Evolutionary conservation across 2,888 invertebrate species (phyloP).

Genomic region (Mesorhabditis sp.): DNA sequence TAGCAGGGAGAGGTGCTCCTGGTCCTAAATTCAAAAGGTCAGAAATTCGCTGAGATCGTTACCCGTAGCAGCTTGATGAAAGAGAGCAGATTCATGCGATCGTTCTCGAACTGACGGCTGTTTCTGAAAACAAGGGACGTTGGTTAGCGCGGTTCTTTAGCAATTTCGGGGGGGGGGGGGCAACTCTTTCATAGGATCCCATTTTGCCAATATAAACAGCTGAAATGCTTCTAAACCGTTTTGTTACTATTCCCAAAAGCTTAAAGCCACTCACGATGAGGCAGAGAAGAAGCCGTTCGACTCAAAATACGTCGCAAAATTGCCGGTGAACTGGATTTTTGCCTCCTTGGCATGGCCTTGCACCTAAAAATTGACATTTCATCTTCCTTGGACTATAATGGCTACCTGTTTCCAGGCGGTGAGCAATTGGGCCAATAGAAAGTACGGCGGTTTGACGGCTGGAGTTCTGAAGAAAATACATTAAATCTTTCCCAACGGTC

Average conservation of each 20-base stretch:
- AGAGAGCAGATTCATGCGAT: not conserved
- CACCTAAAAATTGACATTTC: conserved; percentile 1
- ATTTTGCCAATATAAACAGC: too few species aligned
- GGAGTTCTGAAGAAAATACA: not conserved
- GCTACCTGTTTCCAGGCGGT: conserved; percentile 1
- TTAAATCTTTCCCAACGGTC: not conserved
- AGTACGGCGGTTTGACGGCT: not conserved
- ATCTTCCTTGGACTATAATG: not conserved
- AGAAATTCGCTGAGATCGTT: not conserved
- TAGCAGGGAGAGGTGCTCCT: conserved; percentile 4
- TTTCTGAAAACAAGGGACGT: too few species aligned
- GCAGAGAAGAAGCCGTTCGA: not conserved
- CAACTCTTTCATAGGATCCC: too few species aligned
- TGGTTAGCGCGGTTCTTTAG: too few species aligned
- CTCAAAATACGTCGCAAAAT: not conserved
- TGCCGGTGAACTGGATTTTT: not conserved
- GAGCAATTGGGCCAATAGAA: not conserved
- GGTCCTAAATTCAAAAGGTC: not conserved
- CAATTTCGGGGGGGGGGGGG: too few species aligned
- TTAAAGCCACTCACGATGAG: not conserved
- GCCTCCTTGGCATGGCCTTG: not conserved
- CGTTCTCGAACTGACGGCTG: not conserved
- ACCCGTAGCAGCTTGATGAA: conserved; percentile 1
- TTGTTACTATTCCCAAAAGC: too few species aligned
- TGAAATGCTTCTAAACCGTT: too few species aligned